Evolutionary conservation across 1,140 invertebrate genomes (phyloP).

Genomic region (Drosophila arawakana): DNA sequence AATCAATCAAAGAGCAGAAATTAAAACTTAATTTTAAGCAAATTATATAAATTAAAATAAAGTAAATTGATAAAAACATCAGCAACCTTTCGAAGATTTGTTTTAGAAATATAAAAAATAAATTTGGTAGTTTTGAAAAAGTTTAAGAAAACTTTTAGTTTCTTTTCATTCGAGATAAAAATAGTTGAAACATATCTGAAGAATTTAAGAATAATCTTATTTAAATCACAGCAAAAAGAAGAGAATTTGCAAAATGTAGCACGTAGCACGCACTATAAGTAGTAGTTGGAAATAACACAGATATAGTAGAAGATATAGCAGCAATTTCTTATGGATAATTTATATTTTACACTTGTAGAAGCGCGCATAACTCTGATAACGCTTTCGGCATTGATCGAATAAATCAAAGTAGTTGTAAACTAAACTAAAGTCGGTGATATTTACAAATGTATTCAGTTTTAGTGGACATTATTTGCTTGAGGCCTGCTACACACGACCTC

Average conservation of each 20-base stretch:
- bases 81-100: conserved; percentile 36
- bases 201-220: not conserved
- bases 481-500: conserved; percentile 62
- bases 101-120: not conserved
- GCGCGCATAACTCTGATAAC: conserved; percentile 56
- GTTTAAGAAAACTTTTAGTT: no score
- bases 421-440: conserved; percentile 58
- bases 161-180: no score
- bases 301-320: conserved; percentile 38
- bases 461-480: conserved; percentile 21
- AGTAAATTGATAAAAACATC: conserved; percentile 12
- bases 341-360: conserved; percentile 73
- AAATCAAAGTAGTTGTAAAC: conserved; percentile 31
- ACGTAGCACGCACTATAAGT: conserved; percentile 4
- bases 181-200: not conserved
- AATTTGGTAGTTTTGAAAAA: not conserved
- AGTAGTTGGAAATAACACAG: conserved; percentile 7
- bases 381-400: conserved; percentile 38
- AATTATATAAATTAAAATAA: conserved; percentile 46
- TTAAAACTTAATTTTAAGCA: conserved; percentile 32
- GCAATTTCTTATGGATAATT: not conserved
- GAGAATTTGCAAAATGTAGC: not conserved
- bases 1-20: conserved; percentile 19
- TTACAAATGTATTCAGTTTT: conserved; percentile 38
- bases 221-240: not conserved